These are phyloP conservation scores for Brachyistius frenatus DNA, from an alignment of 2,113 vertebrate genomes.

Conservation along the genomic window DNA sequence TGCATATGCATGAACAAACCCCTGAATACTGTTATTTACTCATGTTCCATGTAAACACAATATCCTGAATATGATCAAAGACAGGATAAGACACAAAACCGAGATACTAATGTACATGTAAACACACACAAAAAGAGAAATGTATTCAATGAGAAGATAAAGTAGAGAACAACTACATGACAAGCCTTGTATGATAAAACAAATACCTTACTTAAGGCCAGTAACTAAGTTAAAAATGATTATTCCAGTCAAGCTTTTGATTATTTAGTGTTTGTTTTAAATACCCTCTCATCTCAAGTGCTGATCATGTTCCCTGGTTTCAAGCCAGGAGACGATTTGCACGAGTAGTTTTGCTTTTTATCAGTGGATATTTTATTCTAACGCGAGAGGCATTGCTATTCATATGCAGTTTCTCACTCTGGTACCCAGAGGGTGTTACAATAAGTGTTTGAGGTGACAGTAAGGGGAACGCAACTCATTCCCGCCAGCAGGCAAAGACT, in stretches of 20 bases:
- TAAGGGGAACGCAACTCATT: conserved; percentile 41
- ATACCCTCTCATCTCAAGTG: not conserved
- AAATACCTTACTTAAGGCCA: too few relatives aligned
- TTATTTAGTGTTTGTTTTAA: conserved; percentile 3
- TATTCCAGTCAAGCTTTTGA: not conserved
- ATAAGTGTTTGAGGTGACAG: conserved; percentile 65
- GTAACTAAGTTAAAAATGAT: too few relatives aligned
- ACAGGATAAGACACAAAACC: too few relatives aligned
- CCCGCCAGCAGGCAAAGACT: conserved; percentile 58
- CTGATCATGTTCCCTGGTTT: not conserved
- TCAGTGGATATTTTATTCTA: conserved; percentile 26
- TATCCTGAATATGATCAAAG: too few relatives aligned
- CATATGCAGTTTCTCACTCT: conserved; percentile 34
- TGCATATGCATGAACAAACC: too few relatives aligned
- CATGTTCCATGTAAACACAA: too few relatives aligned
- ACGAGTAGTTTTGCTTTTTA: conserved; percentile 5
- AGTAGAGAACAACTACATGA: too few relatives aligned
- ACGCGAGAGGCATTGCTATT: conserved; percentile 32
- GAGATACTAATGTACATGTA: too few relatives aligned
- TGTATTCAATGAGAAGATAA: too few relatives aligned
- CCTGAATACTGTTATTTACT: too few relatives aligned
- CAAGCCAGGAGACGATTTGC: not conserved
- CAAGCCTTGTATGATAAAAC: too few relatives aligned
- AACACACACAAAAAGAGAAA: too few relatives aligned
- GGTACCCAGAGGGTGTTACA: conserved; percentile 54